Base-by-base conservation (phyloP, 1,140 invertebrate species). In the Drosophila arizonae region DNA sequence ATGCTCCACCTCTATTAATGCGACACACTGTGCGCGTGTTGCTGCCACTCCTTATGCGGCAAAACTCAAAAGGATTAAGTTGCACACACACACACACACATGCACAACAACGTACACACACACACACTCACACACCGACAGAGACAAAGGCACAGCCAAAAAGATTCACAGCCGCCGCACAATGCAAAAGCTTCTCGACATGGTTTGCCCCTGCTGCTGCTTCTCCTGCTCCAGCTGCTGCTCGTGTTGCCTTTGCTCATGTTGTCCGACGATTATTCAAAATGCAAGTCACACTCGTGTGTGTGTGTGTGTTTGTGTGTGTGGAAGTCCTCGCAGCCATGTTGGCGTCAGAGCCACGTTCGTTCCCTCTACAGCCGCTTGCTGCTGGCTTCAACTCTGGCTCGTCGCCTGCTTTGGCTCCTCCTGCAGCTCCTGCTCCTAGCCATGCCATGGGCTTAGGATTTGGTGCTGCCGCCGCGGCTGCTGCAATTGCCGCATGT, bases 11-110 rank as follows among this genome's bases (percentile, higher is more conserved):
- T 51, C 33, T 3, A 84, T 82, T 82, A 84, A 79, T 79, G 68
- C 61, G 33, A 36, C 39, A 30, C 61, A 56, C 54, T 26, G 6
- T 15, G 39, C 24, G 33, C 24, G 55, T 43, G 39, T 46, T 58
- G 26, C 54, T 17, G 13, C 24, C 41, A 26, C 65, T 73, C 61
- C 77, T 80, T 90, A 84, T 90, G 87, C 87, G 87, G 87, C 87
- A 90, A 82, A 90, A 81, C 77, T 90, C 79, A 90, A 90, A 90
- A 90, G 86, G 87, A 90, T 90, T 90, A 90, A 82, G 71, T 77
- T 77, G 67, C 76, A 80, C 68, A 63, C 67, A 72, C 58, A 60
- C 76, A 80, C 68, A 63, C 67, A 36, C 15, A 33, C 36, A 56
- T 30, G 6, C 28, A 72, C 58, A 60, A 30, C 21, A 30, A 30